Conservation (phyloP, 2,888 invertebrate species). For the Lamellibrachia satsuma region DNA sequence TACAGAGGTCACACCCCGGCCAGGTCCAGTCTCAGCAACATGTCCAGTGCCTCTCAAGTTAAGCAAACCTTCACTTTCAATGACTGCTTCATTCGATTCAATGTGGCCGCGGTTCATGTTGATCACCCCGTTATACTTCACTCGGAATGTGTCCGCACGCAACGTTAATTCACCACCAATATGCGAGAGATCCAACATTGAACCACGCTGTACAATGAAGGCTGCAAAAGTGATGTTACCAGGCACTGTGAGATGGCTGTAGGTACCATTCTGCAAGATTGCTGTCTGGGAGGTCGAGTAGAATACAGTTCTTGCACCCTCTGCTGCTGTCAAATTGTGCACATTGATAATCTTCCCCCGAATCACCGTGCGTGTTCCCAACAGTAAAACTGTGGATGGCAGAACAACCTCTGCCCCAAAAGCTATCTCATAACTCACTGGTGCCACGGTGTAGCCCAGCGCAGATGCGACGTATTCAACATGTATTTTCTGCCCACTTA, state of each 20-base stretch:
- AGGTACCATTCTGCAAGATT: conserved; percentile 45
- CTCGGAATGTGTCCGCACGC: conserved; percentile 40
- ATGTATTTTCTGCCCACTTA: conserved; percentile 43
- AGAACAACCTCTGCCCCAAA: conserved; percentile 44
- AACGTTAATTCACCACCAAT: conserved; percentile 29
- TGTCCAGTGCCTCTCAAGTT: conserved; percentile 24
- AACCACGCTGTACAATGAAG: conserved; percentile 49
- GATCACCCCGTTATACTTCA: conserved; percentile 48
- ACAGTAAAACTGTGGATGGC: conserved; percentile 47
- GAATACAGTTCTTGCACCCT: conserved; percentile 44
- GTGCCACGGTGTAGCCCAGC: conserved; percentile 52
- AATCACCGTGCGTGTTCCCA: conserved; percentile 49
- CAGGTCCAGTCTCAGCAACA: conserved; percentile 39
- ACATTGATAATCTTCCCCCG: conserved; percentile 48
- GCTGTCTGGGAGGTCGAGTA: conserved; percentile 48
- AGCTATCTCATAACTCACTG: conserved; percentile 50
- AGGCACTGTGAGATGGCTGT: conserved; percentile 44
- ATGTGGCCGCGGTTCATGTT: conserved; percentile 48
- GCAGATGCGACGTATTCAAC: conserved; percentile 49
- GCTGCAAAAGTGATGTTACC: conserved; percentile 49
- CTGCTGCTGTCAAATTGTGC: conserved; percentile 52
- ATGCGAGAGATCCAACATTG: conserved; percentile 43
- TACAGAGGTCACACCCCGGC: conserved; percentile 17
- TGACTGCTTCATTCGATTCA: conserved; percentile 44
- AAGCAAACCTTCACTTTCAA: conserved; percentile 49